Conservation (phyloP, 2,888 invertebrate species). For the Calliphora vomitoria region DNA sequence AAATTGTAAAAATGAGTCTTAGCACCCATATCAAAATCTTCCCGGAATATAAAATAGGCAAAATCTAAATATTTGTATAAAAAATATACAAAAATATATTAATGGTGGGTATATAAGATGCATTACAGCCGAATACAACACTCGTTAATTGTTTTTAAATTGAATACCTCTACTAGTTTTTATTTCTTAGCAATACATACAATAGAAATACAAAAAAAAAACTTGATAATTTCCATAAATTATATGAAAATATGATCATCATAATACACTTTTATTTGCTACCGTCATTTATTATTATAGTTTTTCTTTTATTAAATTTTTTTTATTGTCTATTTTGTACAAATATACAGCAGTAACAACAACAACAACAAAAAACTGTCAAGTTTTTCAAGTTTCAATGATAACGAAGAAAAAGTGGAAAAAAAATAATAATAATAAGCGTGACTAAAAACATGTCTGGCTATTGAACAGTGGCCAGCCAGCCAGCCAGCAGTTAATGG, state of each 20-base stretch:
- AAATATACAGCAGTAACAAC: conserved; percentile 5
- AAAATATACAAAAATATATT: too few species aligned
- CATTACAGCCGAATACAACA: too few species aligned
- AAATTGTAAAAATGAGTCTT: too few species aligned
- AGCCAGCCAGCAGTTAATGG: conserved; percentile 30
- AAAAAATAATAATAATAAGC: conserved; percentile 25
- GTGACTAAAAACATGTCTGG: conserved; percentile 57
- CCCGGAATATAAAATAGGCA: too few species aligned
- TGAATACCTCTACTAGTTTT: too few species aligned
- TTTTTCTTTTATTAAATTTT: conserved; percentile 42
- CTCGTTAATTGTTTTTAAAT: too few species aligned
- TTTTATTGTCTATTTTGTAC: conserved; percentile 34
- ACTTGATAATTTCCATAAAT: conserved; percentile 44
- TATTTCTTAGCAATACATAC: background rate
- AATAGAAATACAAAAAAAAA: conserved; percentile 5
- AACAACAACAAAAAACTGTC: conserved; percentile 39
- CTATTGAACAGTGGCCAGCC: conserved; percentile 18
- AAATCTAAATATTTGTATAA: too few species aligned
- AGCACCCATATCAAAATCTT: too few species aligned
- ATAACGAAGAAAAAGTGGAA: conserved; percentile 18
- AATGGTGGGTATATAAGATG: too few species aligned
- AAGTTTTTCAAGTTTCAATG: conserved; percentile 50
- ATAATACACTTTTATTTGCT: conserved; percentile 1
- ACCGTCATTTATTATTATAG: conserved; percentile 27
- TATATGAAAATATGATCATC: conserved; percentile 29